Conservation (phyloP, 2,113 vertebrate species). For the Aplodontia rufa region DNA sequence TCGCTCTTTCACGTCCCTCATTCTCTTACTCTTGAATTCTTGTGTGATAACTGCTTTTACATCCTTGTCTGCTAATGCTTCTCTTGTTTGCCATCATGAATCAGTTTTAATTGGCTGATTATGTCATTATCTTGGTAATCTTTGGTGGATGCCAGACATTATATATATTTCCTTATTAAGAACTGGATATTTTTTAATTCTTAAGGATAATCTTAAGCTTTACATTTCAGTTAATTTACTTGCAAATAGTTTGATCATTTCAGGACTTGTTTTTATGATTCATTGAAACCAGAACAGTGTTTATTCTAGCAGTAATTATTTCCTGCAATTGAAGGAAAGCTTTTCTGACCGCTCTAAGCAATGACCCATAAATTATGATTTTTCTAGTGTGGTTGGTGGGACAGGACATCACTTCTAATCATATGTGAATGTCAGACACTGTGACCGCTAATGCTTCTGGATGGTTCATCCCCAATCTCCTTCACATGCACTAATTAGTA, state of each 20-base stretch:
- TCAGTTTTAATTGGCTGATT: background rate
- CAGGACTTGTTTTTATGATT: background rate
- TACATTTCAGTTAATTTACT: background rate
- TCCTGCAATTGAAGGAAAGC: background rate
- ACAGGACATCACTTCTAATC: background rate
- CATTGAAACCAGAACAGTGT: background rate
- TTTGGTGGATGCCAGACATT: too few species aligned
- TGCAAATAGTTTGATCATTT: background rate
- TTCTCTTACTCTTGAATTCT: background rate
- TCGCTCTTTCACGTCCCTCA: background rate
- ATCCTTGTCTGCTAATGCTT: background rate
- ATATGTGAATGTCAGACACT: background rate
- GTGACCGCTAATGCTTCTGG: fast-evolving
- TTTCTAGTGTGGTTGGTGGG: background rate
- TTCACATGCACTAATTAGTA: fast-evolving
- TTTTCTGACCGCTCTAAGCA: background rate
- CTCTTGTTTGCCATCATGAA: background rate
- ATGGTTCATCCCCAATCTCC: fast-evolving
- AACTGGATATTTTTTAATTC: background rate
- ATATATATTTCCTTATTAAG: background rate
- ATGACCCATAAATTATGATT: background rate
- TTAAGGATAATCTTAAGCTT: background rate
- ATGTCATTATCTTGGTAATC: fast-evolving
- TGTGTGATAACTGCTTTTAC: background rate
- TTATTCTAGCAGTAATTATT: background rate